phyloP scores from a whole-genome alignment of 2,797 vertebrate genomes.

The Sarcoramphus papa region DNA sequence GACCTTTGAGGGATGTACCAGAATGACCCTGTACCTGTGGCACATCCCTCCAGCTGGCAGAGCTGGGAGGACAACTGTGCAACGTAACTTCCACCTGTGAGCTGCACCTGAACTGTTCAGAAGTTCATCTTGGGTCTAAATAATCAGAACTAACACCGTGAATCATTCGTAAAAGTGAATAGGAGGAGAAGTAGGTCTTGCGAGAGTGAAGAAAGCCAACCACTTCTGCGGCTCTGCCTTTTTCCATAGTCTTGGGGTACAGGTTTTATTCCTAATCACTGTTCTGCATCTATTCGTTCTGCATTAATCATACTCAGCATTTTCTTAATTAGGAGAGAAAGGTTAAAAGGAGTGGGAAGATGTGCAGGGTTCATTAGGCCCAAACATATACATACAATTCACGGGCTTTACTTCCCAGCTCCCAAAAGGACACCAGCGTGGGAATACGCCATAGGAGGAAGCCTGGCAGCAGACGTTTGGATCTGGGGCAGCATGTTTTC shows the following conservation, averaged over 20 bases:
- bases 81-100: not conserved
- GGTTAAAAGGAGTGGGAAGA: not conserved
- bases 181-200: not conserved
- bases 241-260: not conserved
- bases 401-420: not conserved
- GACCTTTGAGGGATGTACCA: not conserved
- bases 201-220: not conserved
- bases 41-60: not conserved
- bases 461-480: not conserved
- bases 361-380: not conserved
- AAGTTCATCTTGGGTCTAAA: not conserved
- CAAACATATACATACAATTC: not conserved
- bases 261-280: not conserved
- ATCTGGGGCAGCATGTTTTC: not conserved
- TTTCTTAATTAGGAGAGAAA: not conserved
- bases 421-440: not conserved
- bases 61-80: not conserved
- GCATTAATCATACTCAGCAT: not conserved
- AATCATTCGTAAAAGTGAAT: not conserved
- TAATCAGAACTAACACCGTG: not conserved
- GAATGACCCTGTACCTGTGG: rapidly evolving
- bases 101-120: not conserved
- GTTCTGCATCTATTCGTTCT: not conserved
- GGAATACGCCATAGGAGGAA: not conserved
- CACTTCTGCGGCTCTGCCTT: not conserved